Base-by-base conservation (phyloP, 1,140 invertebrate species). In the Meloidogyne exigua region DNA sequence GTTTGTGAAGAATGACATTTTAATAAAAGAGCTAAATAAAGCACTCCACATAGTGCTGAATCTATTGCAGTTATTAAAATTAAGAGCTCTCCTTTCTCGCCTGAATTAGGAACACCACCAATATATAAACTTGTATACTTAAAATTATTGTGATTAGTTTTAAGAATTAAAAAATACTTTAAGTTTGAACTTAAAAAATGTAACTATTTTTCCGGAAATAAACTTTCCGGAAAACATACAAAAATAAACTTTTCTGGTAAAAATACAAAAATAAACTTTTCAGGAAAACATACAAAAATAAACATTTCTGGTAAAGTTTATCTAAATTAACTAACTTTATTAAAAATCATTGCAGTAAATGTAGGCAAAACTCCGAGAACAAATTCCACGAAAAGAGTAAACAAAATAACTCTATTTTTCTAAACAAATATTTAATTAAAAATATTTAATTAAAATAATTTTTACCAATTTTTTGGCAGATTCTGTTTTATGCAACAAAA, bases 381-480 rank as follows among this genome's bases (percentile, higher is more conserved):
- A 26, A 73, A 65, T 73, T 73, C 71, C 9, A 73, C 49, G 11
- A 73, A 23, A 15, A 73, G 36, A 1, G 71, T 73, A 39, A 73
- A 62, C 23, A 73, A 25, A 62, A 73, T 73, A 21, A 73, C 71
- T 26, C 71, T 44, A 63, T 73, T 73, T 13, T 73, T 73, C 71
- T 73, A 32, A 18, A 72, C 25, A 23, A 26, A 23, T 42, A 71
- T 23, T 18, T 57, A 23, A 26, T 26, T 71, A 63, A n/a, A n/a
- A n/a, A n/a, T 15, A 44, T 18, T 7, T n/a, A 42, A 15, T 49
- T 32, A 62, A 23, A 23, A 5, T 25, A 12, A 39, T 71, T 71
- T 36, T 64, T 64, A 73, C 71, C 21, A 73, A 73, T 73, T 73
- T 57, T 21, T 23, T 65, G 18, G 71, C 57, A 0, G 28, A 13